Percentiles rank a stretch among this genome's conserved stretches.
Conservation (phyloP, 1,140 invertebrate genomes). For the Xylocopa sonorina region DNA sequence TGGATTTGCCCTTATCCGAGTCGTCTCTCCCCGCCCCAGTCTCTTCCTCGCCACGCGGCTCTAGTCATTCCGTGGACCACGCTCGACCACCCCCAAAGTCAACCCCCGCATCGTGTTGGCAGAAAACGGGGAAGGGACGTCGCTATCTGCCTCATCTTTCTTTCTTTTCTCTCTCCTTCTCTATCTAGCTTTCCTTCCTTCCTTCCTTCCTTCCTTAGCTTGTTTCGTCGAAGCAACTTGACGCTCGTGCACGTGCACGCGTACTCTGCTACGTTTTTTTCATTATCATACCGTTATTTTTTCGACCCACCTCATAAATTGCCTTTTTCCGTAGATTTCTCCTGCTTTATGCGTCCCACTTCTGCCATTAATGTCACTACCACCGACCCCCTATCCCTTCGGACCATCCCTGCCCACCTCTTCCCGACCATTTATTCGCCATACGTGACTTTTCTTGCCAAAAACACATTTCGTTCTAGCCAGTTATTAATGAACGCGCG, state of each 20-base stretch:
- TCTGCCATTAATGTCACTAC: conserved; percentile 75
- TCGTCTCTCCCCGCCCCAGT: conserved; percentile 52
- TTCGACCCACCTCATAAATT: conserved; percentile 73
- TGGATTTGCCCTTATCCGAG: conserved; percentile 78
- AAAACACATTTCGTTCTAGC: conserved; percentile 68
- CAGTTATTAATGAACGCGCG: conserved; percentile 72
- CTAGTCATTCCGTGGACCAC: conserved; percentile 66
- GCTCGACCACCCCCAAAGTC: conserved; percentile 76
- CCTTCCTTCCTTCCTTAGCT: conserved; percentile 48
- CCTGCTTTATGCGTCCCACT: conserved; percentile 77
- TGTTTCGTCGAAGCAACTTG: conserved; percentile 73
- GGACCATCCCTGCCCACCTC: conserved; percentile 1
- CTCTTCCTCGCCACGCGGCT: conserved; percentile 35
- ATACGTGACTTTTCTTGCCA: conserved; percentile 75
- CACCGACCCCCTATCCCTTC: conserved; percentile 28
- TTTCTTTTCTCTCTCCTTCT: conserved; percentile 48
- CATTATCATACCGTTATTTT: conserved; percentile 79
- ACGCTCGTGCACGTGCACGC: conserved; percentile 50
- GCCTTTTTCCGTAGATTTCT: conserved; percentile 73
- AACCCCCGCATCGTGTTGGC: conserved; percentile 64
- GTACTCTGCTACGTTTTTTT: conserved; percentile 67
- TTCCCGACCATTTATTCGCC: conserved; percentile 67
- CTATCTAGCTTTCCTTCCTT: background rate
- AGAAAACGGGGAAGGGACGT: conserved; percentile 39
- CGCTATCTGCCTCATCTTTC: conserved; percentile 35